A percentile compares a stretch with the other conserved stretches of the same genome.
These are phyloP conservation scores for Crotophaga sulcirostris DNA, from an alignment of 2,113 vertebrate species.

Conservation along the genomic window DNA sequence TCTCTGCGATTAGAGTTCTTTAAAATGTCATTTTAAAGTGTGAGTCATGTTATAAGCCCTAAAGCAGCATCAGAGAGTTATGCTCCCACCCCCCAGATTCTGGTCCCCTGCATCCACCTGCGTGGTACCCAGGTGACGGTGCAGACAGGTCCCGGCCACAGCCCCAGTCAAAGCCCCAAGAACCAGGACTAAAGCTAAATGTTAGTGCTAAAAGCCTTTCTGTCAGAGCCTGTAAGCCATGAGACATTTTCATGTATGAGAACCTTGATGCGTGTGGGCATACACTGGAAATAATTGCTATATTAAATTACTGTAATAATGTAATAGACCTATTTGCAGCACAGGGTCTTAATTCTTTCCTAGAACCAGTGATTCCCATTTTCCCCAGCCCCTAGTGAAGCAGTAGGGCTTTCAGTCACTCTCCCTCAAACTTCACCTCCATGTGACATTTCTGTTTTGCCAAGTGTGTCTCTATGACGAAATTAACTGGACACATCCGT, in stretches of 20 bases:
- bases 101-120: not conserved
- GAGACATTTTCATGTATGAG: rapidly evolving
- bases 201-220: rapidly evolving
- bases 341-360: not conserved
- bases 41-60: not conserved
- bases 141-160: rapidly evolving
- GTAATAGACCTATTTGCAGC: not conserved
- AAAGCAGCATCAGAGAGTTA: not conserved
- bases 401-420: not conserved
- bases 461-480: rapidly evolving
- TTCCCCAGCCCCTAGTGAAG: not conserved
- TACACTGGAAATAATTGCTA: not conserved
- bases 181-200: rapidly evolving
- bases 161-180: not conserved
- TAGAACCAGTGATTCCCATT: not conserved
- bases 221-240: rapidly evolving
- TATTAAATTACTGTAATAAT: not conserved
- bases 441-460: rapidly evolving
- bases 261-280: not conserved
- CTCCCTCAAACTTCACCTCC: not conserved
- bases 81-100: not conserved
- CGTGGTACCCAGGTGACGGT: not conserved
- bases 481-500: rapidly evolving
- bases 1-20: not conserved
- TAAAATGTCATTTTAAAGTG: rapidly evolving